These are phyloP conservation scores for Phytoseiulus persimilis DNA, from an alignment of 2,888 invertebrate genomes.

Conservation along the genomic window DNA sequence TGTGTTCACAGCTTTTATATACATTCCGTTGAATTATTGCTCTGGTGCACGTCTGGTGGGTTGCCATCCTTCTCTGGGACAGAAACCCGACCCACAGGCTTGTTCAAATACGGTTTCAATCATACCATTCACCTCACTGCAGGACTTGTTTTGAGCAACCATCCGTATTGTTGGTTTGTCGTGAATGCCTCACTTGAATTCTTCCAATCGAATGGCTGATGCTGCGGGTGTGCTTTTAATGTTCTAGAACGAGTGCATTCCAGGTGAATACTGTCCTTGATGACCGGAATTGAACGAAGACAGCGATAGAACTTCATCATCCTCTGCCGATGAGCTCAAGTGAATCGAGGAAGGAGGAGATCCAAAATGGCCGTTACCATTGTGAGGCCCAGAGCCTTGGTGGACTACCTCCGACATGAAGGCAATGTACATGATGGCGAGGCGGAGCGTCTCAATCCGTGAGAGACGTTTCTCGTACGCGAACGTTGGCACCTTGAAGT, in stretches of 20 bases:
- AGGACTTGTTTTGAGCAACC: not conserved
- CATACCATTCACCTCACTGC: not conserved
- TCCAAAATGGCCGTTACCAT: conserved; percentile 18
- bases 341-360: conserved; percentile 21
- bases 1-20: not conserved
- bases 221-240: no score
- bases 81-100: not conserved
- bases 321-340: conserved; percentile 23
- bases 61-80: not conserved
- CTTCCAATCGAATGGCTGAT: no score
- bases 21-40: not conserved
- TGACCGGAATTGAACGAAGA: conserved; percentile 35
- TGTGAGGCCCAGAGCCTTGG: conserved; percentile 31
- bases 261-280: conserved; percentile 30
- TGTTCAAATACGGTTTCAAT: not conserved
- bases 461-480: conserved; percentile 92
- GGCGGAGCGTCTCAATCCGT: conserved; percentile 81
- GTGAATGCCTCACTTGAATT: no score
- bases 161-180: not conserved
- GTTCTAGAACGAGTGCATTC: conserved; percentile 36
- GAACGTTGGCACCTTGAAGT: conserved; percentile 68
- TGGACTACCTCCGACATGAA: conserved; percentile 77
- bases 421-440: conserved; percentile 91
- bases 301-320: conserved; percentile 29
- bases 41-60: not conserved